Evolutionary conservation across 2,113 vertebrate species (phyloP).

Genomic region (Fukomys damarensis): DNA sequence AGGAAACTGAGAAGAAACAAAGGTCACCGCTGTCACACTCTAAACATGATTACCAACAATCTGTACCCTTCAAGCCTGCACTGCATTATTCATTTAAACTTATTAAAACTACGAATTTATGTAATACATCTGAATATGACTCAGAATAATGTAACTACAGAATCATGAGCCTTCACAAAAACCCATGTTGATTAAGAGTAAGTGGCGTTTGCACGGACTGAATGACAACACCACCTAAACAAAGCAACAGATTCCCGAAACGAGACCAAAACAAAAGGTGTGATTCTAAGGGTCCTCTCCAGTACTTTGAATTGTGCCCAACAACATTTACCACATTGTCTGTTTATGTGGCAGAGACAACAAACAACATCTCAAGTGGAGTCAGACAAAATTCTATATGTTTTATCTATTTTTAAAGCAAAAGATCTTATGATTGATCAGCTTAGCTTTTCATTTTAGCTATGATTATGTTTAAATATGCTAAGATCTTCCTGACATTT

Average conservation of each 20-base stretch:
- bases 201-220: conserved; percentile 52
- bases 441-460: conserved; percentile 79
- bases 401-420: conserved; percentile 55
- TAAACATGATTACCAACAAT: conserved; percentile 67
- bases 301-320: conserved; percentile 49
- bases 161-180: conserved; percentile 68
- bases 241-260: background rate
- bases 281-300: conserved; percentile 34
- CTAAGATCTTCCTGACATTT: conserved; percentile 74
- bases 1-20: background rate
- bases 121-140: conserved; percentile 60
- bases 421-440: conserved; percentile 71
- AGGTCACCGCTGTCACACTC: conserved; percentile 54
- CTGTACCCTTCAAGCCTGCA: background rate
- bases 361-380: conserved; percentile 23
- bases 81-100: conserved; percentile 71
- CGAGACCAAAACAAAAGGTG: background rate
- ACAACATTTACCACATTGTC: conserved; percentile 24
- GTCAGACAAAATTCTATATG: conserved; percentile 42
- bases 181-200: conserved; percentile 63
- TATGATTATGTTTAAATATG: conserved; percentile 77
- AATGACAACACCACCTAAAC: background rate
- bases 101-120: conserved; percentile 75
- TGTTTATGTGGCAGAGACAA: conserved; percentile 10
- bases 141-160: conserved; percentile 57